Evolutionary conservation across 2,888 invertebrate genomes (phyloP).

Genomic region (Euzophera pinguis): DNA sequence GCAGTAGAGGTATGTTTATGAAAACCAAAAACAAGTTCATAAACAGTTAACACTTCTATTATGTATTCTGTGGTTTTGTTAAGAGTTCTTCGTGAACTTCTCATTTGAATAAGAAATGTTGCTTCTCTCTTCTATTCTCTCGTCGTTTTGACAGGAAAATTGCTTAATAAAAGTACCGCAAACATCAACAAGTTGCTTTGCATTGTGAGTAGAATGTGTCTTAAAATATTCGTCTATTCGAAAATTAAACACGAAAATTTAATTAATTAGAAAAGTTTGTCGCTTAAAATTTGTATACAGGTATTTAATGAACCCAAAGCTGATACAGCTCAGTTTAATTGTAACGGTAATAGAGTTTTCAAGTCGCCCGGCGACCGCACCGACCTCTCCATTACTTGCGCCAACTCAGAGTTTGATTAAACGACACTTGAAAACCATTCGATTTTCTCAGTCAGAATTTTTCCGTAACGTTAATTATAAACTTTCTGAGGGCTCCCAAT

Average conservation of each 20-base stretch:
- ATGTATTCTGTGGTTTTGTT: no score
- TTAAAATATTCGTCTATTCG: background rate
- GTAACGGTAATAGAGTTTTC: slow-evolving; percentile 24
- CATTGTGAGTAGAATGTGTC: no score
- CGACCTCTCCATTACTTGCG: slow-evolving; percentile 24
- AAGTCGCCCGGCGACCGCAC: slow-evolving; percentile 17
- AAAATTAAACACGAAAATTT: background rate
- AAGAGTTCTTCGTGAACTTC: background rate
- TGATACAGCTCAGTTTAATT: slow-evolving; percentile 18
- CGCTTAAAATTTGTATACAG: background rate
- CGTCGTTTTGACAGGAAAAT: slow-evolving; percentile 19
- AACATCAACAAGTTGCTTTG: no score
- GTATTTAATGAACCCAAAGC: background rate
- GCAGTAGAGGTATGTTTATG: no score
- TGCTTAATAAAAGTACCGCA: slow-evolving; percentile 25
- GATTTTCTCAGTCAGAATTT: slow-evolving; percentile 45
- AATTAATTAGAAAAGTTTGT: background rate
- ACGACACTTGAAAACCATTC: slow-evolving; percentile 42
- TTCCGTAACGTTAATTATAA: slow-evolving; percentile 59
- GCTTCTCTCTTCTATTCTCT: no score
- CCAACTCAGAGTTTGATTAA: slow-evolving; percentile 48
- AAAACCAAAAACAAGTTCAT: background rate
- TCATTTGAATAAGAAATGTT: background rate
- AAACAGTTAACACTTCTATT: background rate
- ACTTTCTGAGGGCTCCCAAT: slow-evolving; percentile 44